Conservation (phyloP, 1,140 invertebrate genomes). For the Monochamus saltuarius region DNA sequence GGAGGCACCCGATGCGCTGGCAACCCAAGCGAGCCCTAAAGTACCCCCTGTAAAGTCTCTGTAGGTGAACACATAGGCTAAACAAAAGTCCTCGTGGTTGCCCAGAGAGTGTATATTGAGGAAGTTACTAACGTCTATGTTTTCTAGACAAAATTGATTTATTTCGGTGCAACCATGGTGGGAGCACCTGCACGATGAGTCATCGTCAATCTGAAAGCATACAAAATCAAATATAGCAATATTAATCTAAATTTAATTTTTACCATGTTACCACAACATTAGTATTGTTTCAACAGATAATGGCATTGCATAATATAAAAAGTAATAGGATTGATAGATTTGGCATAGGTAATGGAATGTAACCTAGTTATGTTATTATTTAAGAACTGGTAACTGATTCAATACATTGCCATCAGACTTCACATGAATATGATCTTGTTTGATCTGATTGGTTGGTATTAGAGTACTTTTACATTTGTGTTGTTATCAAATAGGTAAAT, state of each 20-base stretch:
- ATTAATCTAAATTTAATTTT: neutral
- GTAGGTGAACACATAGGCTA: constrained; percentile 99
- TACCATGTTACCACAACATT: neutral
- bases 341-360: no score
- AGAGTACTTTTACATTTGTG: no score
- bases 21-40: constrained; percentile 94
- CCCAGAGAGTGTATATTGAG: constrained; percentile 95
- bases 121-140: constrained; percentile 99
- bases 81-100: constrained; percentile 97
- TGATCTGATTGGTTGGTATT: no score
- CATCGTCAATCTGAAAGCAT: constrained; percentile 77
- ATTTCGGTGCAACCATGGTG: constrained; percentile 66
- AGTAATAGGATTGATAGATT: no score
- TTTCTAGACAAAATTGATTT: constrained; percentile 95
- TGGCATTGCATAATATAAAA: no score
- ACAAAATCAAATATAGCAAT: neutral
- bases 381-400: no score
- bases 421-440: no score
- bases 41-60: constrained; percentile 54
- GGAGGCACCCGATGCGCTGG: constrained; percentile 90
- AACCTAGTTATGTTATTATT: no score
- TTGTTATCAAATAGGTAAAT: no score
- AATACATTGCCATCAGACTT: no score
- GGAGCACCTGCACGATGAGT: constrained; percentile 70
- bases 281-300: neutral